Conservation (phyloP, 2,113 vertebrate genomes). For the Podiceps cristatus region DNA sequence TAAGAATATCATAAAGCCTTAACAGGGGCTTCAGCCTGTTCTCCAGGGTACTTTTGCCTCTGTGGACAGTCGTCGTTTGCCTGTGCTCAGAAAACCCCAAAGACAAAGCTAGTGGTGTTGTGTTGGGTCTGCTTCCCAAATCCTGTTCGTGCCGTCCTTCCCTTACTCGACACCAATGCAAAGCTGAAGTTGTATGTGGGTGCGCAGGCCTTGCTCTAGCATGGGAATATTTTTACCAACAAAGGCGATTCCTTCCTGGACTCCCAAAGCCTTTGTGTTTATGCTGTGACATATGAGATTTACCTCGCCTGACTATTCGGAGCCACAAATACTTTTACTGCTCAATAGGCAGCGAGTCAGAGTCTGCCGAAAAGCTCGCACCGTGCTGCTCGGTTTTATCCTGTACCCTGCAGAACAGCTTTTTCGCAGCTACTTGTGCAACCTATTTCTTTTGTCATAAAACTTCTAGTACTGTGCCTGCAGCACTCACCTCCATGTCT, state of each 20-base stretch:
- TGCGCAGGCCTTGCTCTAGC: background rate
- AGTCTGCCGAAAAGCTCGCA: background rate
- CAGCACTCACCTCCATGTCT: background rate
- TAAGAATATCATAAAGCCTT: background rate
- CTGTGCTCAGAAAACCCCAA: background rate
- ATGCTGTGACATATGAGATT: background rate
- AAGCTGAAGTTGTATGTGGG: rapidly evolving
- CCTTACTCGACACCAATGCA: rapidly evolving
- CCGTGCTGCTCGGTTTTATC: background rate
- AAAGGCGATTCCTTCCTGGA: background rate
- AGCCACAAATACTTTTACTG: background rate
- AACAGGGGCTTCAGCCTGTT: background rate
- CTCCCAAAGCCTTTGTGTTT: background rate
- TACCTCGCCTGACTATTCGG: background rate
- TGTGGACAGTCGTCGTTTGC: rapidly evolving
- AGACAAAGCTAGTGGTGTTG: rapidly evolving
- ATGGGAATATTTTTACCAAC: background rate
- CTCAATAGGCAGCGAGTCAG: background rate
- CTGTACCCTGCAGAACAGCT: background rate
- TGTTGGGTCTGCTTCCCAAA: background rate
- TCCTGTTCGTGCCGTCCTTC: rapidly evolving
- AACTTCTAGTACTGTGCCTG: background rate
- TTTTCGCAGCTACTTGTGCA: background rate
- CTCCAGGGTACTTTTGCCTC: background rate
- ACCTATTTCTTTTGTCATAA: background rate